phyloP scores from a whole-genome alignment of 2,888 invertebrate genomes.

The Andrena hattorfiana region DNA sequence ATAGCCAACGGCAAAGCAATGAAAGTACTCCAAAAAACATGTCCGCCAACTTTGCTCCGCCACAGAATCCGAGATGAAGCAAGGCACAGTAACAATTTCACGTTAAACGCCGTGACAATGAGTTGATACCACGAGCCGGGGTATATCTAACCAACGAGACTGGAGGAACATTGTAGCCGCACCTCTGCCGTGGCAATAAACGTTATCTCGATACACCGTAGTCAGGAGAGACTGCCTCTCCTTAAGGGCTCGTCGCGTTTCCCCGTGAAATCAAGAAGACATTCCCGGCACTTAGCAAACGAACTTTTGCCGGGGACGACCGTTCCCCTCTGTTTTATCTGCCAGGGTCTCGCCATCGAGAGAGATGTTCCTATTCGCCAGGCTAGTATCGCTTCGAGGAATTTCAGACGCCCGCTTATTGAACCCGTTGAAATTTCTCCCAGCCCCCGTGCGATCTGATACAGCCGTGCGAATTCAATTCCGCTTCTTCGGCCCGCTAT shows the following conservation, averaged over 20 bases:
- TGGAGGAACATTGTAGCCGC: constrained; percentile 40
- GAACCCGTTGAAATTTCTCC: constrained; percentile 49
- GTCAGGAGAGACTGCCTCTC: constrained; percentile 17
- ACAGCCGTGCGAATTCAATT: constrained; percentile 55
- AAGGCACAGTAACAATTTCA: not conserved
- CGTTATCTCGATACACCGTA: constrained; percentile 53
- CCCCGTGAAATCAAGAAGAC: constrained; percentile 45
- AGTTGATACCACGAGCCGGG: constrained; percentile 20
- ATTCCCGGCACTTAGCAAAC: constrained; percentile 38
- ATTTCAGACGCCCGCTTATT: constrained; percentile 44
- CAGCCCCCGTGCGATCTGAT: constrained; percentile 36
- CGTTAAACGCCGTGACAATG: constrained; percentile 35
- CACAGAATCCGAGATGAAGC: not conserved
- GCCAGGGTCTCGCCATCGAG: not conserved
- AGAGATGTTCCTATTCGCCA: constrained; percentile 17
- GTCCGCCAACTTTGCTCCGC: not conserved
- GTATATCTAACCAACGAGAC: constrained; percentile 27
- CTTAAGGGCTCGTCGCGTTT: constrained; percentile 38
- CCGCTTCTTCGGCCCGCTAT: constrained; percentile 48
- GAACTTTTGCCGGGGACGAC: constrained; percentile 24
- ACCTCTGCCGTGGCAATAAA: constrained; percentile 54
- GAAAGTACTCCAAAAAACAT: not conserved
- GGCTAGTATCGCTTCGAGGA: constrained; percentile 18
- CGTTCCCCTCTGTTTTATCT: constrained; percentile 29
- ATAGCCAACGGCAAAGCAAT: not conserved